phyloP scores from a whole-genome alignment of 2,888 invertebrate species.

The Noctuana brunneofusca region DNA sequence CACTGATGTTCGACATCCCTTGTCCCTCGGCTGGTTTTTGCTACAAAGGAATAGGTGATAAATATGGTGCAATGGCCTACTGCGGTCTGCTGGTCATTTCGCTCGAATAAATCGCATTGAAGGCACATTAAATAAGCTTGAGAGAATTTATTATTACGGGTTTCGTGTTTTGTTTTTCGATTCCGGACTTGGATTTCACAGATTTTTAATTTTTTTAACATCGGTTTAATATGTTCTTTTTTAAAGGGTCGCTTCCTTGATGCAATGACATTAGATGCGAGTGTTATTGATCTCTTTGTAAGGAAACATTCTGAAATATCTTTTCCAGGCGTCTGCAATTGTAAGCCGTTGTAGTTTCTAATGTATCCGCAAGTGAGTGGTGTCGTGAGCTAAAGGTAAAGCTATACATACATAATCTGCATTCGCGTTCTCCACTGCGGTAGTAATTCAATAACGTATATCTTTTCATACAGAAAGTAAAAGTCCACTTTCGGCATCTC shows the following conservation, averaged over 20 bases:
- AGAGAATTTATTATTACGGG: constrained; percentile 29
- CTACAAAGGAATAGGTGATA: constrained; percentile 34
- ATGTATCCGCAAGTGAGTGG: constrained; percentile 11
- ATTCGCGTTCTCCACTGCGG: constrained; percentile 25
- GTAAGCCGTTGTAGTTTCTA: background rate
- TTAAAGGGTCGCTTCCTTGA: constrained; percentile 5
- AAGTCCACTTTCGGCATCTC: constrained; percentile 76
- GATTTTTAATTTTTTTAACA: constrained; percentile 13
- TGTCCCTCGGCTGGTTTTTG: constrained; percentile 31
- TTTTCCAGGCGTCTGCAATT: too few relatives aligned
- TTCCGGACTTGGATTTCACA: constrained; percentile 27
- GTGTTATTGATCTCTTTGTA: background rate
- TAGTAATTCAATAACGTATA: constrained; percentile 34
- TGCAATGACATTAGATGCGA: background rate
- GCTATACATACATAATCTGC: constrained; percentile 20
- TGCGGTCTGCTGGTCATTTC: constrained; percentile 30
- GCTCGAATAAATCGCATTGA: constrained; percentile 33
- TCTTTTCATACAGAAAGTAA: constrained; percentile 62
- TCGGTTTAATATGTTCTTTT: too few relatives aligned
- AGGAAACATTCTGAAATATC: too few relatives aligned
- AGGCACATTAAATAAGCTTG: constrained; percentile 26
- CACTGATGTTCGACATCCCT: constrained; percentile 37
- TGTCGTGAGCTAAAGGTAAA: constrained; percentile 8
- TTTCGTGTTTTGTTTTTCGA: constrained; percentile 28
- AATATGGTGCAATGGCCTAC: constrained; percentile 34